Evolutionary conservation across 2,113 vertebrate genomes (phyloP).

Genomic region (Ceyx margarethae): DNA sequence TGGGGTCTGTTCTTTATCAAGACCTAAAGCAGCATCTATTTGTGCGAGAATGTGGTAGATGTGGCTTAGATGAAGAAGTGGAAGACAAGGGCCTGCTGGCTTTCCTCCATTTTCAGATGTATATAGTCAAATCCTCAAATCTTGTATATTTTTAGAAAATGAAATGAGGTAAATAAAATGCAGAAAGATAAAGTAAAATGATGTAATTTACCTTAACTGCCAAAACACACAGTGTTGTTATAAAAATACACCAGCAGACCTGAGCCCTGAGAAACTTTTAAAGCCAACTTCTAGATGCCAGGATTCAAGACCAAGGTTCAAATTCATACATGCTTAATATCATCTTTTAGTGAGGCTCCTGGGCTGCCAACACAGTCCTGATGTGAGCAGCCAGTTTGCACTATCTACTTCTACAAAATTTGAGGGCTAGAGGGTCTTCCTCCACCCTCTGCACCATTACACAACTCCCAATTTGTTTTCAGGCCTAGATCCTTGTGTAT

Average conservation of each 20-base stretch:
- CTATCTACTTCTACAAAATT: background rate
- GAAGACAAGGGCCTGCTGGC: background rate
- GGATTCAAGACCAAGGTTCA: background rate
- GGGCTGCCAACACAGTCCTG: background rate
- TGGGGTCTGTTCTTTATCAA: background rate
- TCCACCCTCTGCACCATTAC: background rate
- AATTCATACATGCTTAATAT: background rate
- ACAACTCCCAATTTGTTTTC: background rate
- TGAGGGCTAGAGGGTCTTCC: background rate
- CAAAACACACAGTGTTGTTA: conserved; percentile 29
- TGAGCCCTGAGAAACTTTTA: background rate
- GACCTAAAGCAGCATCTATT: background rate
- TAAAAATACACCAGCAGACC: conserved; percentile 25
- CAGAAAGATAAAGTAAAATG: conserved; percentile 29
- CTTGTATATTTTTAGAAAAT: conserved; percentile 25
- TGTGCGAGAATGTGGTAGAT: background rate
- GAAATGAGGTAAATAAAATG: conserved; percentile 42
- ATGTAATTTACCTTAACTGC: conserved; percentile 30
- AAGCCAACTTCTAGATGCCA: background rate
- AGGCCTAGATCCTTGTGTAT: accelerated
- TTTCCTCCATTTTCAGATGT: background rate
- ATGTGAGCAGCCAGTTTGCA: background rate
- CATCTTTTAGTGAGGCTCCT: background rate
- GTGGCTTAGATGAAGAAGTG: background rate
- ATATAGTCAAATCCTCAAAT: background rate